Base-by-base conservation (phyloP, 1,140 invertebrate genomes). In the Drosophila oshimai region DNA sequence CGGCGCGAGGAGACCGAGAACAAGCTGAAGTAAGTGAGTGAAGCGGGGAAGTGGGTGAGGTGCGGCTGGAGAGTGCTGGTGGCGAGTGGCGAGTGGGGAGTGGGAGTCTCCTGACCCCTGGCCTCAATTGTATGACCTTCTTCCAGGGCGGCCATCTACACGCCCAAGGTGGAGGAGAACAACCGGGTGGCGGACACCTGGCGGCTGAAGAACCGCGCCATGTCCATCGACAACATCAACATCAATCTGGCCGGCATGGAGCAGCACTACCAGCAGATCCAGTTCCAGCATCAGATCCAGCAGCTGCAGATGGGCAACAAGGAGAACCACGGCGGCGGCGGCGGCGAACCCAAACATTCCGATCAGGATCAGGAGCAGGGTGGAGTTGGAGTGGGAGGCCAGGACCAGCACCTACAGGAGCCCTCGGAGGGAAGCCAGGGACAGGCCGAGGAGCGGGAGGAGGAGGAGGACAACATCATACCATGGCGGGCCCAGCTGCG, bases 401-500 rank as follows among this genome's bases (percentile, higher is more conserved):
- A 61, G 39, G 61, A 45, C 24, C 26, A 45, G 29, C 26, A 28
- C 1, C 17, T 46, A n/a, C n/a, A n/a, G 5, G 64, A 84, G 20
- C n/a, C 20, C 3, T 10, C 22, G 4, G 53, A 57, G 18, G 46
- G 46, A 22, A 44, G 41, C 4, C 53, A 57, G 20, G 46, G 26
- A 18, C 51, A 46, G 3, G 41, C 50, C 61, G 76, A 87, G 65
- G 78, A 93, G n/a, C n/a, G n/a, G 65, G 91, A 93, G 18, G 92
- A 93, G 17, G 87, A 91, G 26, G 92, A 94, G 74, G 94, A 95
- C 34, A 93, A 95, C 88, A 96, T 97, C 41, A 96, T 97, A 31
- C 96, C 96, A 0, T 97, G 96, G 96, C 93, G 96, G 83, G 95
- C 96, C 12, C 96, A 97, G 87, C 92, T 97, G 31, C 93, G 96